phyloP scores from a whole-genome alignment of 2,113 vertebrate genomes.

The Boleophthalmus pectinirostris region DNA sequence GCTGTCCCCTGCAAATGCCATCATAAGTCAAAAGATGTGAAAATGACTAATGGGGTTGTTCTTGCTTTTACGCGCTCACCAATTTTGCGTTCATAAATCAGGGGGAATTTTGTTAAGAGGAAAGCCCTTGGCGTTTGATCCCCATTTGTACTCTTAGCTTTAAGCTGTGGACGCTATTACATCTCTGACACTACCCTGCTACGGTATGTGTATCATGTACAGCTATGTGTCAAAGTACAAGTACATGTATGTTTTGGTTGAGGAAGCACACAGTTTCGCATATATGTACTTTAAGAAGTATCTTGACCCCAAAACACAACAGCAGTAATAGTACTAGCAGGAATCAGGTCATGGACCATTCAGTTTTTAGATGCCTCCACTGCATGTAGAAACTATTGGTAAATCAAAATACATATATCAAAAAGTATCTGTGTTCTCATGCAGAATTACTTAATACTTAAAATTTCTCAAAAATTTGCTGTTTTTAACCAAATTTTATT shows the following conservation, averaged over 20 bases:
- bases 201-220: neutral
- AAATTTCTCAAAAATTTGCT: too few species aligned
- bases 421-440: too few species aligned
- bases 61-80: neutral
- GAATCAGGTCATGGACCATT: neutral
- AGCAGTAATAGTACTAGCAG: neutral
- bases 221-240: neutral
- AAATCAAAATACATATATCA: too few species aligned
- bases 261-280: too few species aligned
- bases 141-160: neutral
- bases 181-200: neutral
- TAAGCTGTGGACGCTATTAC: neutral
- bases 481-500: too few species aligned
- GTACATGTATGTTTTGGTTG: too few species aligned
- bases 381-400: too few species aligned
- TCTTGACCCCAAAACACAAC: neutral
- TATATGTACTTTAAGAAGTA: neutral
- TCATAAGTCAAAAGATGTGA: conserved; percentile 6
- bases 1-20: neutral
- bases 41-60: conserved; percentile 2
- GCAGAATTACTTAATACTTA: too few species aligned
- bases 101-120: neutral
- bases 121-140: neutral
- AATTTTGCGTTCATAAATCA: conserved; percentile 1
- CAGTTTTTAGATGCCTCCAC: neutral